Conservation (phyloP, 2,113 vertebrate species). For the Mustelus asterias region DNA sequence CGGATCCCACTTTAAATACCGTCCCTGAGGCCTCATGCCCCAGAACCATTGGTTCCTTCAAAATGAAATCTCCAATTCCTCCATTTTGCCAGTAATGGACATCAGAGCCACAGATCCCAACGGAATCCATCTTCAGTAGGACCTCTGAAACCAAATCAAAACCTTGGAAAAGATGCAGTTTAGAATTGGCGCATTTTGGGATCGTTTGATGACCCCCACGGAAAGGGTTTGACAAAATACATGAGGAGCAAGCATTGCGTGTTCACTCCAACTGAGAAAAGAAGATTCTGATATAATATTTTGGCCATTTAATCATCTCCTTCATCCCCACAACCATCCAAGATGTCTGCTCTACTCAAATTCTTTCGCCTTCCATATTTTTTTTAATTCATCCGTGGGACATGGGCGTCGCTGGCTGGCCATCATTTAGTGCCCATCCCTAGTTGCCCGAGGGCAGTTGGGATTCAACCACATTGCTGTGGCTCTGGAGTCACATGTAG, state of each 20-base stretch:
- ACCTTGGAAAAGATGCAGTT: not conserved
- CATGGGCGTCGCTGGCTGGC: too few species aligned
- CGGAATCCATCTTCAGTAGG: slow-evolving; percentile 86
- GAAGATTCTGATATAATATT: not conserved
- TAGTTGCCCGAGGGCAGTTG: too few species aligned
- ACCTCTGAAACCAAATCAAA: slow-evolving; percentile 63
- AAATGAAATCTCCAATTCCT: not conserved
- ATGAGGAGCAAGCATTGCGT: not conserved
- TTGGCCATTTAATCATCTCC: not conserved
- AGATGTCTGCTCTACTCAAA: not conserved
- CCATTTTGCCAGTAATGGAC: slow-evolving; percentile 66
- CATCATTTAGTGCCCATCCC: too few species aligned
- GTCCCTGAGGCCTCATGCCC: slow-evolving; percentile 4
- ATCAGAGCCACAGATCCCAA: slow-evolving; percentile 92
- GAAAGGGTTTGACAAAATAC: not conserved
- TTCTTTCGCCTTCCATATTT: not conserved
- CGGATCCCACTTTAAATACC: not conserved
- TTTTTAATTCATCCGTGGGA: too few species aligned
- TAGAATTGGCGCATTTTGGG: not conserved
- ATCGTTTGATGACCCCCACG: too few species aligned
- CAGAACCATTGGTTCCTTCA: slow-evolving; percentile 17
- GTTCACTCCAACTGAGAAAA: too few species aligned
- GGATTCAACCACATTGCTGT: too few species aligned
- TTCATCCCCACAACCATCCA: not conserved
- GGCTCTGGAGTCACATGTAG: too few species aligned